Base-by-base conservation (phyloP, 2,113 vertebrate genomes). In the Leucopsar rothschildi region DNA sequence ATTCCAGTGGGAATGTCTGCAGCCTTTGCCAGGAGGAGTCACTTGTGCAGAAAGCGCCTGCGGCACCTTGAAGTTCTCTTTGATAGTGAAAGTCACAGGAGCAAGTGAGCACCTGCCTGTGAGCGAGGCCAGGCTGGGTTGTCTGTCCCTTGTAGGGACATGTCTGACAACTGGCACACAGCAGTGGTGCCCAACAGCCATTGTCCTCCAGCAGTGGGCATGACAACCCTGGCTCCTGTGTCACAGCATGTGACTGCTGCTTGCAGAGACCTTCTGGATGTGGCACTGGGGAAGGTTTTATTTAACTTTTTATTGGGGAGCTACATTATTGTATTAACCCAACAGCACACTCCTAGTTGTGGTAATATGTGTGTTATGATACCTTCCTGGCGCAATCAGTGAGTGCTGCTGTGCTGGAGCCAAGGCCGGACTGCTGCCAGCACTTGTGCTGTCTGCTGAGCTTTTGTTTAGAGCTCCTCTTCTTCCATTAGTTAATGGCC, bases 21-120 rank as follows among this genome's bases (percentile, higher is more conserved):
- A 95, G 76, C 64, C 79, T 86, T 39, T 92, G 90, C 92, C 92
- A 96, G 94, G 82, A 94, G 45, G 44, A 82, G 55, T 95, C 91
- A 80, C 65, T 88, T 84, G 59, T 86, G 88, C 86, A 68, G 78
- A 52, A 78, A 94, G 39, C 1, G 44, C 95, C 63, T 44, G 83
- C 5, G 1, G 91, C 94, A 77, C 82, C 93, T 20, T 18, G 53
- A 70, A 89, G 79, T 71, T 88, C 33, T 76, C 86, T 90, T 76
- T 86, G 76, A 49, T 91, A 93, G 82, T 92, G 90, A 60, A 97
- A 95, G 90, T 92, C 79, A 61, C 6, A 60, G 86, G 83, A 90
- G 83, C 86, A 61, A 97, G 91, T 88, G 90, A 96, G 71, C 93
- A 94, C 90, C 91, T 95, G 96, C 86, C 92, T 89, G 77, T 28